Conservation (phyloP, 1,140 invertebrate species). For the Euglossa dilemma region DNA sequence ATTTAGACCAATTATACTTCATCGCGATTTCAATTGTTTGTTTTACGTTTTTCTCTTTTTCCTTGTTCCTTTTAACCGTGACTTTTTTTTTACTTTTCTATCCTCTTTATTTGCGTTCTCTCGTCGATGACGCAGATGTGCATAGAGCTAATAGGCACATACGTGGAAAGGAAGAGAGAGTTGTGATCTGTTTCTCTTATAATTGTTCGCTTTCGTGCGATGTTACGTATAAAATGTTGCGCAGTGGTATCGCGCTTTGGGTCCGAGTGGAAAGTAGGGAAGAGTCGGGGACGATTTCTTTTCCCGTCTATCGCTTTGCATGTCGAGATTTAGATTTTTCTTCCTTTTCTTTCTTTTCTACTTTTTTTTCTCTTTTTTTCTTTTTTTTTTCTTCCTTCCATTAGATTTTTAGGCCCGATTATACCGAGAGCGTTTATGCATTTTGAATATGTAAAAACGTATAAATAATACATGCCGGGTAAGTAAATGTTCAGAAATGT, state of each 20-base stretch:
- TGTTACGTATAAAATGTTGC: neutral
- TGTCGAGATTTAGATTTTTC: no score
- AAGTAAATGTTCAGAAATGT: no score
- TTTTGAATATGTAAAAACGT: no score
- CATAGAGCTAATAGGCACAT: neutral
- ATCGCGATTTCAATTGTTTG: constrained; percentile 15
- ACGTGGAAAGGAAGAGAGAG: neutral
- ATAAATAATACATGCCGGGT: no score
- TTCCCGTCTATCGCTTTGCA: no score
- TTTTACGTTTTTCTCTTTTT: neutral
- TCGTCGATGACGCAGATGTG: neutral
- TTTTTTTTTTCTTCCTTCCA: no score
- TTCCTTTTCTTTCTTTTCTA: no score
- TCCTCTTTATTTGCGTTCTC: neutral
- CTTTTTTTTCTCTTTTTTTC: no score
- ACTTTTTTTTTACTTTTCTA: neutral
- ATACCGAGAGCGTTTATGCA: no score
- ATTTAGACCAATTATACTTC: no score
- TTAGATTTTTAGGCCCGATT: no score
- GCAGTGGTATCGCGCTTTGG: neutral
- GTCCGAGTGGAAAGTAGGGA: neutral
- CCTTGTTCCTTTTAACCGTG: neutral
- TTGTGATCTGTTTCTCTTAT: constrained; percentile 1
- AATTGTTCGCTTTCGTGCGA: neutral
- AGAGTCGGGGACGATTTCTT: no score